These are phyloP conservation scores for Craniophora ligustri DNA, from an alignment of 2,888 invertebrate genomes.

Conservation along the genomic window DNA sequence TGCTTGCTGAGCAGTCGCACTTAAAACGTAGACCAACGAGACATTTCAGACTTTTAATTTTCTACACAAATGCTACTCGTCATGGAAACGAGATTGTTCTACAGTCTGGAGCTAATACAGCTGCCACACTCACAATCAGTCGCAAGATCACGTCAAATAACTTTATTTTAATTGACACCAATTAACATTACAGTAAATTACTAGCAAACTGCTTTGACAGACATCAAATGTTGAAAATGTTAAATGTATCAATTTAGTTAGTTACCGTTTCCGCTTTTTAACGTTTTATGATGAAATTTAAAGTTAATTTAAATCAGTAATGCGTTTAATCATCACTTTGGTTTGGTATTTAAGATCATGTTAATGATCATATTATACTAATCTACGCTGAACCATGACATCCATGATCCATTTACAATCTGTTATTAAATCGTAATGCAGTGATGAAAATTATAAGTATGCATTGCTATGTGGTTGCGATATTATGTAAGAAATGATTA, in stretches of 20 bases:
- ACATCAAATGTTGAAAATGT: not conserved
- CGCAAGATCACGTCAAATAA: not conserved
- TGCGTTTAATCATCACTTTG: not conserved
- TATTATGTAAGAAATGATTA: not conserved
- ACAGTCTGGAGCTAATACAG: too few relatives aligned
- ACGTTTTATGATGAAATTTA: not conserved
- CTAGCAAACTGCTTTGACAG: not conserved
- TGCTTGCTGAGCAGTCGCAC: too few relatives aligned
- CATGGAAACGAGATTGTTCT: too few relatives aligned
- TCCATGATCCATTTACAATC: too few relatives aligned
- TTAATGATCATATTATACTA: not conserved
- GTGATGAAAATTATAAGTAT: not conserved
- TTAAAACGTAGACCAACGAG: too few relatives aligned
- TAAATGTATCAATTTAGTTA: not conserved
- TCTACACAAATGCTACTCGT: too few relatives aligned
- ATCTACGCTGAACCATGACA: too few relatives aligned
- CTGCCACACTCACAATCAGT: not conserved
- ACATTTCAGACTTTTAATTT: too few relatives aligned
- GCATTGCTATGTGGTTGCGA: not conserved
- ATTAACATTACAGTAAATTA: not conserved
- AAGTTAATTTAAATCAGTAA: not conserved
- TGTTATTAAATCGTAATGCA: not conserved
- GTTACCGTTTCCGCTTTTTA: not conserved
- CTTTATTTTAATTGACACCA: not conserved
- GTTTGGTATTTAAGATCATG: constrained; percentile 1